Evolutionary conservation across 2,888 invertebrate genomes (phyloP).

Genomic region (Laothoe populi): DNA sequence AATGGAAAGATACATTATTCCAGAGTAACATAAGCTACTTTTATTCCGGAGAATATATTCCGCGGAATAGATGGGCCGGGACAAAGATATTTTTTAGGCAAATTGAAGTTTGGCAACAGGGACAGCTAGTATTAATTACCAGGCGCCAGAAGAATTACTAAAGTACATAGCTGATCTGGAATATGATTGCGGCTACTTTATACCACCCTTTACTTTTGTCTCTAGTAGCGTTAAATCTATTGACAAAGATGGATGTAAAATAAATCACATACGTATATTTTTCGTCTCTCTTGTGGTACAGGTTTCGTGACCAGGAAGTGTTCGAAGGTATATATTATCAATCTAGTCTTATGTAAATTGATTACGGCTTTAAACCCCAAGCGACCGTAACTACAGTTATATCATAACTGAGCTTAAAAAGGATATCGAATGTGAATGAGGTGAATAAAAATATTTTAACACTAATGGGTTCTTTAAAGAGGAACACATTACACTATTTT

Average conservation of each 20-base stretch:
- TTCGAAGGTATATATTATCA: slow-evolving; percentile 2
- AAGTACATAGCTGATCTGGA: no score
- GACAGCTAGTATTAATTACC: no score
- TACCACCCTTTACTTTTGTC: no score
- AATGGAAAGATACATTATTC: no score
- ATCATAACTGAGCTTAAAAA: background rate
- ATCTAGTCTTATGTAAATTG: slow-evolving; percentile 21
- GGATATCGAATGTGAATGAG: slow-evolving; percentile 7
- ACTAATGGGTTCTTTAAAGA: background rate
- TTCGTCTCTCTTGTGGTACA: background rate
- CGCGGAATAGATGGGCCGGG: no score
- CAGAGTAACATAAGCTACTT: no score
- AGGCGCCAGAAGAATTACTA: no score
- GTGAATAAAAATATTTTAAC: background rate
- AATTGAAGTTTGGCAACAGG: no score
- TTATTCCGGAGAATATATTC: no score
- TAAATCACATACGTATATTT: background rate
- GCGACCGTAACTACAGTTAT: background rate
- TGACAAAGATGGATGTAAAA: background rate
- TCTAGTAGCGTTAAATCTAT: background rate
- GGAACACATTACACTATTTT: background rate
- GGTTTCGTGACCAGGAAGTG: slow-evolving; percentile 5
- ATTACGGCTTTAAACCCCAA: slow-evolving; percentile 12
- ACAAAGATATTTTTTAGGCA: no score
- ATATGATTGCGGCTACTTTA: no score